Evolutionary conservation across 2,797 vertebrate genomes (phyloP).

Genomic region (Strix occidentalis): DNA sequence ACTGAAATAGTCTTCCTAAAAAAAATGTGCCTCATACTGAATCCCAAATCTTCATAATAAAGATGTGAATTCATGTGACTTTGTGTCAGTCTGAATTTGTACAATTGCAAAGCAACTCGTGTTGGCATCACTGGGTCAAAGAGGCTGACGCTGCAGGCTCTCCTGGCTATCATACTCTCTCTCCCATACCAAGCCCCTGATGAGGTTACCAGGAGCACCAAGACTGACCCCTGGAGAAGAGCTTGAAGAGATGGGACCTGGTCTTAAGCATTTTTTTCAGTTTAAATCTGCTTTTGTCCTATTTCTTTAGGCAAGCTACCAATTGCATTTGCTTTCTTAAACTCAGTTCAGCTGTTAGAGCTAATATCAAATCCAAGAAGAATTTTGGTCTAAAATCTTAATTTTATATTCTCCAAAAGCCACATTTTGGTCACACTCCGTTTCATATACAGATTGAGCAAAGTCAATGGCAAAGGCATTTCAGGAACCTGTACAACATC

Average conservation of each 20-base stretch:
- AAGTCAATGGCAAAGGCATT: neutral
- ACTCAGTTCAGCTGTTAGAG: neutral
- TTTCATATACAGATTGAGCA: neutral
- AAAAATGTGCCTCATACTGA: neutral
- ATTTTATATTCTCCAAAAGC: neutral
- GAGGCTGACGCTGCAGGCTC: neutral
- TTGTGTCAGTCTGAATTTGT: neutral
- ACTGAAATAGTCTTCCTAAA: neutral
- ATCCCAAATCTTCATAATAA: neutral
- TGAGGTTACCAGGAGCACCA: neutral
- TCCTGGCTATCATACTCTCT: neutral
- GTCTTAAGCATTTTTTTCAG: neutral
- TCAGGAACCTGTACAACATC: neutral
- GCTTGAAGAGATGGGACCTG: neutral
- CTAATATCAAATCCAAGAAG: neutral
- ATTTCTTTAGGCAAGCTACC: neutral
- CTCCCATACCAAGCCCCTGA: neutral
- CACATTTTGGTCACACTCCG: neutral
- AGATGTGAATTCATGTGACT: neutral
- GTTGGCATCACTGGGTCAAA: conserved; percentile 6
- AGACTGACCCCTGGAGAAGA: neutral
- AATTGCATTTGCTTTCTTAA: neutral
- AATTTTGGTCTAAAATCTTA: neutral
- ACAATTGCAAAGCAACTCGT: neutral
- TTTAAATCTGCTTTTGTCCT: neutral